These are phyloP conservation scores for Microhierax caerulescens DNA, from an alignment of 2,797 vertebrate genomes.

Conservation along the genomic window DNA sequence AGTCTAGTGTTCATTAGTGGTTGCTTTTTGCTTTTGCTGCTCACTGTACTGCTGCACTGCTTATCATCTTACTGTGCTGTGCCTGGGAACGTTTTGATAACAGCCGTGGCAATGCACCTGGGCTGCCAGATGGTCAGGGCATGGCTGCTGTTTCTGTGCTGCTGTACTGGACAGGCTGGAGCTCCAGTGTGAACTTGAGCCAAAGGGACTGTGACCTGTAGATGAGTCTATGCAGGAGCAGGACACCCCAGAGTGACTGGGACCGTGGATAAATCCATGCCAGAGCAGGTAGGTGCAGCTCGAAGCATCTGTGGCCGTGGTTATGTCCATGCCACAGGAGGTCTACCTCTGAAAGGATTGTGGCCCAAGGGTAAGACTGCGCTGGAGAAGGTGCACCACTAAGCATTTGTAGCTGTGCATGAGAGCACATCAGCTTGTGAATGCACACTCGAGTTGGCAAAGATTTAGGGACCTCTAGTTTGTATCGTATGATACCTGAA, in stretches of 20 bases:
- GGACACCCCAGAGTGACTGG: rapidly evolving
- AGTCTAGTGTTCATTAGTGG: not conserved
- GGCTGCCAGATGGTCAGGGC: not conserved
- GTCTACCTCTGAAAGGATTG: not conserved
- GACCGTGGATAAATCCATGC: not conserved
- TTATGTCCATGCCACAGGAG: not conserved
- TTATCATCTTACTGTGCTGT: not conserved
- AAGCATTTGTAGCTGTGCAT: not conserved
- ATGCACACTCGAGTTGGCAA: not conserved
- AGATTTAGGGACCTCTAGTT: not conserved
- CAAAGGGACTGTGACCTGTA: not conserved
- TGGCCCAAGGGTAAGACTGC: not conserved
- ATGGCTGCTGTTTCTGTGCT: rapidly evolving
- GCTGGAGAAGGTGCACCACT: not conserved
- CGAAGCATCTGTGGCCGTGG: rapidly evolving
- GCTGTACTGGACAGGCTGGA: not conserved
- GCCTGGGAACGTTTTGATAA: not conserved
- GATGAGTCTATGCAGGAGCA: not conserved
- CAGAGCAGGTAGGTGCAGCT: not conserved
- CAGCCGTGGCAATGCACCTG: not conserved
- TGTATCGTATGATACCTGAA: not conserved
- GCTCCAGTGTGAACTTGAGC: rapidly evolving
- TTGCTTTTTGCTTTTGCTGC: not conserved
- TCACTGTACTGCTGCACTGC: not conserved
- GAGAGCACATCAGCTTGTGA: not conserved